A percentile compares a stretch with the other conserved stretches of the same genome.
These are phyloP conservation scores for Heliconius nattereri DNA, from an alignment of 1,140 invertebrate species.

Conservation along the genomic window DNA sequence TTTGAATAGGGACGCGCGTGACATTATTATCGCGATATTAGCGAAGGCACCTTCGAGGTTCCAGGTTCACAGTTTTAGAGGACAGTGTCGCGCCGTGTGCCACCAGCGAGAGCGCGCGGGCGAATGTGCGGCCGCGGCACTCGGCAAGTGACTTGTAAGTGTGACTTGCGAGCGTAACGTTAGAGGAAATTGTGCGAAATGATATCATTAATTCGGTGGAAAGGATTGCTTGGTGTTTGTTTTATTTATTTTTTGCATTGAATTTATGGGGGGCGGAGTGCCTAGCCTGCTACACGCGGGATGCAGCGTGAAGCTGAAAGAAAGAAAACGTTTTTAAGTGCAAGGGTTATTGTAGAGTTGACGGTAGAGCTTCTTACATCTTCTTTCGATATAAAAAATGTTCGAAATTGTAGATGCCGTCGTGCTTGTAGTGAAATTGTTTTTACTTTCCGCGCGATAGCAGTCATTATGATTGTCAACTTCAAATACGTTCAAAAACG, in stretches of 20 bases:
- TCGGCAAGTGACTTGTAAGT: conserved; percentile 30
- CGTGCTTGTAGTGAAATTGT: too few species aligned
- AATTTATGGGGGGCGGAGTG: too few species aligned
- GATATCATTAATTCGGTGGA: conserved; percentile 30
- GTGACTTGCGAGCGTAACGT: conserved; percentile 22
- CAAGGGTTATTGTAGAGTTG: not conserved
- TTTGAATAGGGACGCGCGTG: conserved; percentile 59
- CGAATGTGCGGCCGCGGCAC: conserved; percentile 26
- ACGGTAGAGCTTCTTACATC: too few species aligned
- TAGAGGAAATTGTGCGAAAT: conserved; percentile 37
- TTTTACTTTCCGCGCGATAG: too few species aligned
- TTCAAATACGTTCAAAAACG: too few species aligned
- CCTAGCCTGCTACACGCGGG: too few species aligned
- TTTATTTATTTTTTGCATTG: not conserved
- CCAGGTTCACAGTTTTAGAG: conserved; percentile 25
- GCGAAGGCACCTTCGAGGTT: conserved; percentile 2
- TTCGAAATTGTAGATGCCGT: too few species aligned
- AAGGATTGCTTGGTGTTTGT: conserved; percentile 18
- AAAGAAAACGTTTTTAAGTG: too few species aligned
- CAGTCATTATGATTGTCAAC: too few species aligned
- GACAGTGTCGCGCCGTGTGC: conserved; percentile 3
- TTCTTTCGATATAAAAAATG: too few species aligned
- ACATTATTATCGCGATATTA: conserved; percentile 54
- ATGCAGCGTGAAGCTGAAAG: too few species aligned
- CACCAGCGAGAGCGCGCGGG: not conserved